These are phyloP conservation scores for Petrocephalus zakoni DNA, from an alignment of 2,113 vertebrate genomes.

Conservation along the genomic window DNA sequence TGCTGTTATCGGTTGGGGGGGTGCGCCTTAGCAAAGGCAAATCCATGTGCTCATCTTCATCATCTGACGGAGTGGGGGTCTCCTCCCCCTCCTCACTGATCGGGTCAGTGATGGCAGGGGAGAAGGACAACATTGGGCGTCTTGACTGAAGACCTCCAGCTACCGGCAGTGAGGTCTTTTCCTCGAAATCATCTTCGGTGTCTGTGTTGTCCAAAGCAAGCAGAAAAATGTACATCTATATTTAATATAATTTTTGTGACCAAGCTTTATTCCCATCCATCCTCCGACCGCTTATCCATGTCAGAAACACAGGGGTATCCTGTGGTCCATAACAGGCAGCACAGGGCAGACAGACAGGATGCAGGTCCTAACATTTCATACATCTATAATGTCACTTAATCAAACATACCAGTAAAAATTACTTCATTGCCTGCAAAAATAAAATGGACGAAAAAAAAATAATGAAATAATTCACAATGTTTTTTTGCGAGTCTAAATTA, in stretches of 20 bases:
- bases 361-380: neutral
- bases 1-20: slow-evolving; percentile 39
- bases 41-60: slow-evolving; percentile 73
- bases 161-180: slow-evolving; percentile 58
- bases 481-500: neutral
- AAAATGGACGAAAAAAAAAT: neutral
- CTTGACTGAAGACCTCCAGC: slow-evolving; percentile 53
- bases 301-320: neutral
- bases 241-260: neutral
- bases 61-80: slow-evolving; percentile 80
- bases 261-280: neutral
- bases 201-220: slow-evolving; percentile 28
- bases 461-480: neutral
- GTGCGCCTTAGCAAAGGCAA: slow-evolving; percentile 53
- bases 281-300: neutral
- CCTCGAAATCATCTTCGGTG: slow-evolving; percentile 53
- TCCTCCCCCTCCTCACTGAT: slow-evolving; percentile 67
- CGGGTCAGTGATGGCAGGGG: slow-evolving; percentile 71
- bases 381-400: neutral
- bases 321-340: neutral
- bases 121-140: slow-evolving; percentile 71
- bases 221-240: neutral
- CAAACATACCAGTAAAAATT: neutral
- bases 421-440: neutral
- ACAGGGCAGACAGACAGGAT: neutral